A percentile compares a stretch with the other conserved stretches of the same genome.
These are phyloP conservation scores for Melolontha melolontha DNA, from an alignment of 2,888 invertebrate genomes.

Conservation along the genomic window DNA sequence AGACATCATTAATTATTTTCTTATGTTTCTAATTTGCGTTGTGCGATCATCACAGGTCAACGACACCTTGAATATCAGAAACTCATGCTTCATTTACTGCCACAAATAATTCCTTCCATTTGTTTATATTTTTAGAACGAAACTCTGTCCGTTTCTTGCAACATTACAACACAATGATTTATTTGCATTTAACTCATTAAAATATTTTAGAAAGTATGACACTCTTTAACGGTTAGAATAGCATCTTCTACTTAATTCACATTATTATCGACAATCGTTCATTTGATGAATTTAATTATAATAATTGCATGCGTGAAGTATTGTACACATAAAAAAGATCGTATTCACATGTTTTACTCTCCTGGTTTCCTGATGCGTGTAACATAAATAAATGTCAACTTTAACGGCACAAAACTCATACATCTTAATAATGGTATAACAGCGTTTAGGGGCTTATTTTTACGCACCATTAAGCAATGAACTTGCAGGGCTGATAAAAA, in stretches of 20 bases:
- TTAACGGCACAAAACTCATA: neutral
- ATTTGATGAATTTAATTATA: too few relatives aligned
- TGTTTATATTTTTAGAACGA: slow-evolving; percentile 35
- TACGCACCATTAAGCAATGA: slow-evolving; percentile 4
- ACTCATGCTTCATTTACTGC: slow-evolving; percentile 35
- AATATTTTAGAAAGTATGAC: neutral
- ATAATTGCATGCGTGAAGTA: neutral
- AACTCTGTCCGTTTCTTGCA: slow-evolving; percentile 24
- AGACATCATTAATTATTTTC: neutral
- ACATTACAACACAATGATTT: slow-evolving; percentile 2
- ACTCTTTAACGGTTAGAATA: too few relatives aligned
- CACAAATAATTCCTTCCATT: slow-evolving; percentile 29
- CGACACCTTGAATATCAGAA: slow-evolving; percentile 34
- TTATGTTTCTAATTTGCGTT: slow-evolving; percentile 2
- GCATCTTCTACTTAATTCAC: too few relatives aligned
- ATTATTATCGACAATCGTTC: too few relatives aligned
- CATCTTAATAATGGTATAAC: slow-evolving; percentile 8
- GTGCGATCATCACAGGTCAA: slow-evolving; percentile 16
- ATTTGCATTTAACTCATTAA: slow-evolving; percentile 12
- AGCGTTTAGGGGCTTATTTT: slow-evolving; percentile 10
- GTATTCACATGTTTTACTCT: neutral
- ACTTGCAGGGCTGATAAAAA: neutral
- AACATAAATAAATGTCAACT: slow-evolving; percentile 5
- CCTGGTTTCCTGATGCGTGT: neutral
- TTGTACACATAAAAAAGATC: neutral